Evolutionary conservation across 2,888 invertebrate genomes (phyloP).

Genomic region (Nomada fucata): DNA sequence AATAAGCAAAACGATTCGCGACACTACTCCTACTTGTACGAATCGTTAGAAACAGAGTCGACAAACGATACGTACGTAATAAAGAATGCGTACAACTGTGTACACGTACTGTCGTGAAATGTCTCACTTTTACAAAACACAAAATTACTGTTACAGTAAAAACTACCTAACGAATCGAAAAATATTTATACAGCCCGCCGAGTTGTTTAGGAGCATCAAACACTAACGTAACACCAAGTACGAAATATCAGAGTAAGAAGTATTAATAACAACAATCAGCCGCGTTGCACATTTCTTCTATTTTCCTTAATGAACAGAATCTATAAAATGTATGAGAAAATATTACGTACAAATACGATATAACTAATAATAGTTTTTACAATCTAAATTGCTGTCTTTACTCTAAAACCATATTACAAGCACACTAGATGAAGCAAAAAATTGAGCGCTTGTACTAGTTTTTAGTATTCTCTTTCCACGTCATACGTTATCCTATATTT

Average conservation of each 20-base stretch:
- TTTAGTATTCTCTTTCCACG: background rate
- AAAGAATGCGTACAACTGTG: background rate
- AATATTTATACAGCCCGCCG: constrained; percentile 43
- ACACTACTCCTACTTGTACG: background rate
- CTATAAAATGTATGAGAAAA: background rate
- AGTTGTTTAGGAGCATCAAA: constrained; percentile 6
- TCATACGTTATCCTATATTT: too few relatives aligned
- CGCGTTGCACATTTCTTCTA: constrained; percentile 1
- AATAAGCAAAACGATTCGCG: constrained; percentile 2
- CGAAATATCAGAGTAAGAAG: background rate
- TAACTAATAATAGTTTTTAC: background rate
- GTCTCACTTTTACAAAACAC: background rate
- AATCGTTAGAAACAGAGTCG: constrained; percentile 11
- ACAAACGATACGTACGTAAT: background rate
- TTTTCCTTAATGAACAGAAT: background rate
- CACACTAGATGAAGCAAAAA: background rate
- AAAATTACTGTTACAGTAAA: constrained; percentile 1
- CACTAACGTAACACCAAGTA: constrained; percentile 3
- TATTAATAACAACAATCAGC: background rate
- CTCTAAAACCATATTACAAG: background rate
- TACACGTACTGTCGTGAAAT: background rate
- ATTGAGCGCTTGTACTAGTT: too few relatives aligned
- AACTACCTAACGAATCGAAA: background rate
- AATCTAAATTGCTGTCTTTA: background rate
- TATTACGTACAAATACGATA: background rate